These are phyloP conservation scores for Ophion ellenae DNA, from an alignment of 2,888 invertebrate species.

Conservation along the genomic window DNA sequence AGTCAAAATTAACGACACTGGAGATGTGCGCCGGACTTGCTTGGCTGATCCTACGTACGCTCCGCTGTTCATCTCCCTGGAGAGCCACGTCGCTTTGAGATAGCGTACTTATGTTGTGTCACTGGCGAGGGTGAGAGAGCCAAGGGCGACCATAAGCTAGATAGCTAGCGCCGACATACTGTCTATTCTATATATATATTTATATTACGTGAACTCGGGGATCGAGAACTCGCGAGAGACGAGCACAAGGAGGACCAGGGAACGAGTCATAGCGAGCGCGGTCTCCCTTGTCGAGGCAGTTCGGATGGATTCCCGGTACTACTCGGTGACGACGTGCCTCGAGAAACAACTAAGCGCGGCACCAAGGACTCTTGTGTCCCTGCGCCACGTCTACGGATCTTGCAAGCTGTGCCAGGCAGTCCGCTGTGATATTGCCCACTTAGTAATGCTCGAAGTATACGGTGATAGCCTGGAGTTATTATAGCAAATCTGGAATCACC, in stretches of 20 bases:
- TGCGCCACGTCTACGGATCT: constrained; percentile 56
- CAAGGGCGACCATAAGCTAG: constrained; percentile 55
- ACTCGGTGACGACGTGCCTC: constrained; percentile 79
- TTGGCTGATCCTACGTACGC: constrained; percentile 37
- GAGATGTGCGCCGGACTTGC: constrained; percentile 42
- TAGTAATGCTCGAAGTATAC: constrained; percentile 34
- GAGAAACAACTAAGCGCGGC: constrained; percentile 81
- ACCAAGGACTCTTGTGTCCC: constrained; percentile 67
- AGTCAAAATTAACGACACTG: constrained; percentile 79
- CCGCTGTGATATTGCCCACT: constrained; percentile 53
- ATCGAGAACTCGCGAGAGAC: constrained; percentile 59
- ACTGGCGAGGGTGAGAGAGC: constrained; percentile 70
- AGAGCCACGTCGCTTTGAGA: constrained; percentile 69
- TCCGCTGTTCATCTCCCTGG: constrained; percentile 72
- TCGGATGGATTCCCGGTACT: constrained; percentile 80
- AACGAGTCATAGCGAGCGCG: constrained; percentile 75
- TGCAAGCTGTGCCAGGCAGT: constrained; percentile 36
- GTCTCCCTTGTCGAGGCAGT: constrained; percentile 72
- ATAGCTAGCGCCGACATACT: constrained; percentile 36
- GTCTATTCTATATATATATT: constrained; percentile 44
- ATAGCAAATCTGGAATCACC: constrained; percentile 56
- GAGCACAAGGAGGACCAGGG: constrained; percentile 74
- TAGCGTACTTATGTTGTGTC: constrained; percentile 57
- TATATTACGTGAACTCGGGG: constrained; percentile 14
- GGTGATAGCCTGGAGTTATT: constrained; percentile 57